A percentile compares a stretch with the other conserved stretches of the same genome.
Conservation (phyloP, 1,140 invertebrate genomes). For the Cephus cinctus region DNA sequence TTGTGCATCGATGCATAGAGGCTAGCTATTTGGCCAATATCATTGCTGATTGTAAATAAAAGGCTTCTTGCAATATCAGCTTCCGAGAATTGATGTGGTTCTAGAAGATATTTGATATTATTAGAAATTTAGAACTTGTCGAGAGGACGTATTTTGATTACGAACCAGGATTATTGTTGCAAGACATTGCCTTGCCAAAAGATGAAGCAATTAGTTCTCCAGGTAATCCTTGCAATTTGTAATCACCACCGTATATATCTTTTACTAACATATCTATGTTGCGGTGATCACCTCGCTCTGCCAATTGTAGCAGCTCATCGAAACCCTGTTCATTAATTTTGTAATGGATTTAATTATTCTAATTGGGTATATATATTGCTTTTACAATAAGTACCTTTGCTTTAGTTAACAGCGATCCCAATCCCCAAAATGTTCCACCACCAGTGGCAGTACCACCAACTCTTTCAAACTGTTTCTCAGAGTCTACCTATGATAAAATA, state of each 20-base stretch:
- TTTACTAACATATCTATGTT: conserved; percentile 74
- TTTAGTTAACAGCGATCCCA: conserved; percentile 72
- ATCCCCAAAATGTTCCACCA: conserved; percentile 77
- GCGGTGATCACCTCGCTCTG: conserved; percentile 71
- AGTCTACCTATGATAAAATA: conserved; percentile 61
- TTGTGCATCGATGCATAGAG: conserved; percentile 70
- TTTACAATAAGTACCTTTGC: conserved; percentile 57
- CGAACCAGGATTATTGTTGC: conserved; percentile 37
- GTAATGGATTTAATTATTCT: not conserved
- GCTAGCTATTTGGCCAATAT: conserved; percentile 76
- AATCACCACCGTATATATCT: conserved; percentile 75
- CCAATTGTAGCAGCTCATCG: conserved; percentile 71
- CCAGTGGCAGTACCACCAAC: conserved; percentile 76
- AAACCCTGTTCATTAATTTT: conserved; percentile 57
- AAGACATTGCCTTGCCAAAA: conserved; percentile 69
- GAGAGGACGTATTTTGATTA: conserved; percentile 1
- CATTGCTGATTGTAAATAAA: conserved; percentile 73
- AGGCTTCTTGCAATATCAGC: conserved; percentile 73
- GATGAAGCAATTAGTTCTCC: conserved; percentile 76
- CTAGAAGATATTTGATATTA: conserved; percentile 15
- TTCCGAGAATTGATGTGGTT: conserved; percentile 50
- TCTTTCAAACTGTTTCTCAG: conserved; percentile 69
- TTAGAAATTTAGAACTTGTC: conserved; percentile 6
- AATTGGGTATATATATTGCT: not conserved
- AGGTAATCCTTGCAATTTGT: conserved; percentile 60